Conservation (phyloP, 2,113 vertebrate genomes). For the Grus americana region DNA sequence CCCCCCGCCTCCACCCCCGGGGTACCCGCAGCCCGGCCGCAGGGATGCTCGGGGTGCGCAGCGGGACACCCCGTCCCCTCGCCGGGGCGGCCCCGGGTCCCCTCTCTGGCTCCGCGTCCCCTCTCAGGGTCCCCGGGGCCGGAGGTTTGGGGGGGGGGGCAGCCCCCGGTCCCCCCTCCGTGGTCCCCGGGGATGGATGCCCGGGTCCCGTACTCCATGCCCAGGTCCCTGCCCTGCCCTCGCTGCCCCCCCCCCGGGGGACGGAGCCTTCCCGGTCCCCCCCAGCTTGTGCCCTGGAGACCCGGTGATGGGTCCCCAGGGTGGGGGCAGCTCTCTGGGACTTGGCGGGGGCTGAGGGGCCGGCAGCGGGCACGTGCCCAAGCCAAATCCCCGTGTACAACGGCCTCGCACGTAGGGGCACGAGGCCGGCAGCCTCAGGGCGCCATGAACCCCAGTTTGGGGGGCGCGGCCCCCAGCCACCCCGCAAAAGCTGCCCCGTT, state of each 20-base stretch:
- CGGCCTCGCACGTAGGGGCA: background rate
- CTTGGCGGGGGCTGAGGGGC: background rate
- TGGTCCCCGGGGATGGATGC: background rate
- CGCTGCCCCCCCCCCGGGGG: background rate
- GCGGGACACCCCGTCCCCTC: background rate
- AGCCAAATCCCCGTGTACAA: background rate
- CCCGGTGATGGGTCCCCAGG: no score
- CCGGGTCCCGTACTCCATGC: background rate
- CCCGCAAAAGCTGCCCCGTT: background rate
- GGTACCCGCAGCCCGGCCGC: no score
- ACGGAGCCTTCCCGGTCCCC: background rate
- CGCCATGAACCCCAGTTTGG: background rate
- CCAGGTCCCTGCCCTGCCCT: no score
- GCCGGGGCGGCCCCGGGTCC: no score
- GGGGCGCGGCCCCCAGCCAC: background rate
- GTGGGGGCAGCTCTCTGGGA: background rate
- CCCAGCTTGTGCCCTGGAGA: background rate
- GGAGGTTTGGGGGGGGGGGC: background rate
- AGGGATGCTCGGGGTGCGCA: background rate
- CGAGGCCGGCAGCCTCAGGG: background rate
- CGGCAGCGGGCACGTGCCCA: background rate
- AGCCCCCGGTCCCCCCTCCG: background rate
- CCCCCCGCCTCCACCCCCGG: no score
- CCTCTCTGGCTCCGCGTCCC: no score
- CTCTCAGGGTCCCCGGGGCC: no score